Evolutionary conservation across 2,113 vertebrate species (phyloP).

Genomic region (Amphiprion ocellaris): DNA sequence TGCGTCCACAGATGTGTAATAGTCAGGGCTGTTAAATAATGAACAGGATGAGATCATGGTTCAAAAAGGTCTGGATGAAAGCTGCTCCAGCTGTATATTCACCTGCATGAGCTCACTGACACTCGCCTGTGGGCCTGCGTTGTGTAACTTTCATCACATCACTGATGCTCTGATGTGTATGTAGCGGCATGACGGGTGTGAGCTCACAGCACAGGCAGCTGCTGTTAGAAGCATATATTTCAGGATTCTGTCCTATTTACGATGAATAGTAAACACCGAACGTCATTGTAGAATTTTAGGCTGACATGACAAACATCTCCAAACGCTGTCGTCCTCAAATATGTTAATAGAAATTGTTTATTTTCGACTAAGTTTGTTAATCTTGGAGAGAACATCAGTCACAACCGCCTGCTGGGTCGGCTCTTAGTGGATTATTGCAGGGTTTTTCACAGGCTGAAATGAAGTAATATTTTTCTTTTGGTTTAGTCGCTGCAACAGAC

Average conservation of each 20-base stretch:
- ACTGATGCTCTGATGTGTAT: constrained; percentile 7
- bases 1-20: too few relatives aligned
- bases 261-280: not conserved
- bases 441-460: not conserved
- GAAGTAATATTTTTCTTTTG: not conserved
- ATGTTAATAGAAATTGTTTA: not conserved
- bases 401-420: not conserved
- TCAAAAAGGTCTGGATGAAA: not conserved
- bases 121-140: not conserved
- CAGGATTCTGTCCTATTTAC: not conserved
- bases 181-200: constrained; percentile 19
- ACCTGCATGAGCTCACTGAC: not conserved
- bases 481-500: not conserved
- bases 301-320: too few relatives aligned
- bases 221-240: too few relatives aligned
- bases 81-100: not conserved
- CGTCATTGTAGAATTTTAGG: too few relatives aligned
- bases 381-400: not conserved
- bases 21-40: not conserved
- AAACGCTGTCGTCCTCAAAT: not conserved
- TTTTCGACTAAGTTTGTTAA: not conserved
- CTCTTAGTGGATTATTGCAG: constrained; percentile 22
- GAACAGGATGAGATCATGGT: not conserved
- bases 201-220: not conserved
- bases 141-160: not conserved